Base-by-base conservation (phyloP, 2,888 invertebrate species). In the Alcis repandata region DNA sequence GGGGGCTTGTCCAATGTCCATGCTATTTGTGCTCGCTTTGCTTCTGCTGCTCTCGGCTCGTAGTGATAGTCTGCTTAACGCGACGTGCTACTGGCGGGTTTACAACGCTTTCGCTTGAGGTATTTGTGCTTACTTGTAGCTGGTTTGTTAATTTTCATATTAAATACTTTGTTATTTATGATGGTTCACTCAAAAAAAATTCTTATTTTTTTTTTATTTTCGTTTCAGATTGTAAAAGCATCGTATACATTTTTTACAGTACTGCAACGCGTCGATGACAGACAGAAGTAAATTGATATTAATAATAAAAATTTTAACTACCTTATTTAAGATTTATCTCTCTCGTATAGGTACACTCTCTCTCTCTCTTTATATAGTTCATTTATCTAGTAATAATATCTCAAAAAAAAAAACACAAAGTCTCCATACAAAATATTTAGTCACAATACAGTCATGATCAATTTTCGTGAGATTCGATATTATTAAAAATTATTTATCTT, bases 161-260 rank as follows among this genome's bases (percentile, higher is more conserved):
- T 2, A 4, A 4, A 36, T 36, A 1, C 9, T 36, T 11, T 36
- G 9, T 9, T 36, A 11, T 79, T 84, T 62, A 92, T 91, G 75
- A 84, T 85, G n/a, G 13, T 45, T 4, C 4, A 0, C 1, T 15
- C 3, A 13, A 11, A 3, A 11, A 13, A 10, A 13, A 43, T 10
- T 43, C 17, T 19, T 32, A 0, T 17, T 15, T 32, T 9, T 1
- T 32, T 2, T 48, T 15, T 48, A 15, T 32, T 20, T 19, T 17
- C 36, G 52, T 92, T 92, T 63, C 86, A 94, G 94, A 92, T 94
- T 15, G 82, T 94, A 19, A 92, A 92, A 74, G 86, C 90, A 0
- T 94, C 94, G 0, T 94, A 94, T 76, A 91, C 93, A 0, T 92
- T 94, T 75, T 94, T 93, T 73, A 94, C 94, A 0, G 89, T 94